Evolutionary conservation across 2,113 vertebrate species (phyloP).

Genomic region (Vulpes vulpes): DNA sequence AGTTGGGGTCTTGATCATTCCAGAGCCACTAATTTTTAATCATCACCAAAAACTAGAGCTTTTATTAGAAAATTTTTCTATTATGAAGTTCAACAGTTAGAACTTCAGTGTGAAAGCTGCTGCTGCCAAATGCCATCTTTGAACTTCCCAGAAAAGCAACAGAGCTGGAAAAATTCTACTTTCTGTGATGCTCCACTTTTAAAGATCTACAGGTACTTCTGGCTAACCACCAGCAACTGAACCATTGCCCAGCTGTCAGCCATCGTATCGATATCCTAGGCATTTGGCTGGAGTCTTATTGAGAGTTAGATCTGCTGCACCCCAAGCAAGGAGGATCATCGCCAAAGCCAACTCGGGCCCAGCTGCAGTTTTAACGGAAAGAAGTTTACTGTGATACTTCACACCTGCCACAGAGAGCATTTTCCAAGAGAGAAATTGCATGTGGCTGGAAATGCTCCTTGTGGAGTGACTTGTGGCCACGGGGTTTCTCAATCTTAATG

Average conservation of each 20-base stretch:
- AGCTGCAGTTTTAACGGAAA: slow-evolving; percentile 42
- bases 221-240: neutral
- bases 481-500: slow-evolving; percentile 38
- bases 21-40: slow-evolving; percentile 61
- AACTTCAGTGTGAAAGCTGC: neutral
- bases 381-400: neutral
- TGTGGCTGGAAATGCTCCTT: neutral
- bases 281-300: neutral
- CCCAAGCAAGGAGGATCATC: neutral
- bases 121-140: neutral
- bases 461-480: neutral
- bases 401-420: neutral
- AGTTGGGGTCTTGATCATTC: slow-evolving; percentile 42
- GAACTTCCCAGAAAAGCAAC: neutral
- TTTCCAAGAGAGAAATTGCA: slow-evolving; percentile 50
- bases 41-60: neutral
- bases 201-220: neutral
- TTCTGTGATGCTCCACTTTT: neutral
- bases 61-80: slow-evolving; percentile 54
- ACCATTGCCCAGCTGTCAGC: neutral
- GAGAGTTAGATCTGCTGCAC: neutral
- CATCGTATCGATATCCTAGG: neutral
- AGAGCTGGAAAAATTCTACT: neutral
- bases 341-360: neutral
- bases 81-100: slow-evolving; percentile 31